A percentile compares a stretch with the other conserved stretches of the same genome.
Evolutionary conservation across 2,888 invertebrate genomes (phyloP).

Genomic region (Myathropa florea): DNA sequence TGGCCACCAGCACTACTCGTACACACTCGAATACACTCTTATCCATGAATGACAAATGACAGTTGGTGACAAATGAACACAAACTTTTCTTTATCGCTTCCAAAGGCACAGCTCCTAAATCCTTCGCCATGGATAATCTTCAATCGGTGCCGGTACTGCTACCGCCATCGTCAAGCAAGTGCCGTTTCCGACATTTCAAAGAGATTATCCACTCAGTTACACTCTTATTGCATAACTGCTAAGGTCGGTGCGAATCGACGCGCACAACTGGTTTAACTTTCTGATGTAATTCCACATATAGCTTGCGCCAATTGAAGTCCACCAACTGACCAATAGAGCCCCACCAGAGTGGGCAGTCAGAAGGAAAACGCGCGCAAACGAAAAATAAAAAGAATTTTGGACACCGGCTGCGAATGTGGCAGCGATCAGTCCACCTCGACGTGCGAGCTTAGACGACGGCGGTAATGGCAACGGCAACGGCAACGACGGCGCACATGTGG

Average conservation of each 20-base stretch:
- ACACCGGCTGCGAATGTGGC: conserved; percentile 28
- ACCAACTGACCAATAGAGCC: conserved; percentile 16
- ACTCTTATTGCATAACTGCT: conserved; percentile 30
- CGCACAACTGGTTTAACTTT: conserved; percentile 34
- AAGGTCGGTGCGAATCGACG: conserved; percentile 25
- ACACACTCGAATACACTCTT: conserved; percentile 8
- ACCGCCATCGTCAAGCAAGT: not conserved
- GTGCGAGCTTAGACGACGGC: not conserved
- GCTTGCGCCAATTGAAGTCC: conserved; percentile 17
- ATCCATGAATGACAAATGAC: conserved; percentile 12
- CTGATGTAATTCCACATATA: conserved; percentile 43
- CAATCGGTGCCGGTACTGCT: conserved; percentile 7
- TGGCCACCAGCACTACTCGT: conserved; percentile 22
- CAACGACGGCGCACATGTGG: conserved; percentile 1
- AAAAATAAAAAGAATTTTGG: not conserved
- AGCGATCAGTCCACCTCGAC: conserved; percentile 29
- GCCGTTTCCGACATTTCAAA: conserved; percentile 14
- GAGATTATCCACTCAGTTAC: conserved; percentile 38
- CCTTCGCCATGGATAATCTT: conserved; percentile 34
- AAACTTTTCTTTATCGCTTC: not conserved
- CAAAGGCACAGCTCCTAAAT: conserved; percentile 18
- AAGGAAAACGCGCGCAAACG: conserved; percentile 5
- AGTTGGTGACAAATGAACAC: conserved; percentile 17
- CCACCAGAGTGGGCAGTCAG: not conserved
- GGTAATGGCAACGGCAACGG: not conserved